Evolutionary conservation across 1,140 invertebrate species (phyloP).

Genomic region (Neodiprion fabricii): DNA sequence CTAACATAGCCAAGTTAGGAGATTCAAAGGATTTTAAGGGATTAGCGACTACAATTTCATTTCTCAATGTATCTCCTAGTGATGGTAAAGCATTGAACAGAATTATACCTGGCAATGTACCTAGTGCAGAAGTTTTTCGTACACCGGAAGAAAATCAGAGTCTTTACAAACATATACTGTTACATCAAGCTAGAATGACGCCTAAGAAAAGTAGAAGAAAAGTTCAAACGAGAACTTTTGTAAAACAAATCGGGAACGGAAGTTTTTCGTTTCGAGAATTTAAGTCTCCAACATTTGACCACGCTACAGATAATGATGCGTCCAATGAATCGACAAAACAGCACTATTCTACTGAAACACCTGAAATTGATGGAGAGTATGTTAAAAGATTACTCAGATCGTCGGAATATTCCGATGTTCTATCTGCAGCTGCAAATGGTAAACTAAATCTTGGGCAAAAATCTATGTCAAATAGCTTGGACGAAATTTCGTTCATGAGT

Average conservation of each 20-base stretch:
- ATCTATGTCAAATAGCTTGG: no score
- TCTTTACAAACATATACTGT: slow-evolving; percentile 24
- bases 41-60: slow-evolving; percentile 10
- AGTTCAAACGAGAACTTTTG: not conserved
- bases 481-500: no score
- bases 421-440: no score
- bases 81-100: not conserved
- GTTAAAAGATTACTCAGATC: no score
- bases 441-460: no score
- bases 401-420: not conserved
- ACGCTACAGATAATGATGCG: no score
- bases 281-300: no score
- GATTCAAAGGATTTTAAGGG: not conserved
- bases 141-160: slow-evolving; percentile 35
- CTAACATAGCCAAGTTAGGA: not conserved
- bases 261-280: no score
- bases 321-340: no score
- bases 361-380: no score
- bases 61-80: not conserved
- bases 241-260: not conserved
- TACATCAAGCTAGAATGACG: slow-evolving; percentile 29
- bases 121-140: not conserved
- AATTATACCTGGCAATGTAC: not conserved
- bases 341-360: no score
- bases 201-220: slow-evolving; percentile 22